phyloP scores from a whole-genome alignment of 1,140 invertebrate species.

The Eulimnadia texana region DNA sequence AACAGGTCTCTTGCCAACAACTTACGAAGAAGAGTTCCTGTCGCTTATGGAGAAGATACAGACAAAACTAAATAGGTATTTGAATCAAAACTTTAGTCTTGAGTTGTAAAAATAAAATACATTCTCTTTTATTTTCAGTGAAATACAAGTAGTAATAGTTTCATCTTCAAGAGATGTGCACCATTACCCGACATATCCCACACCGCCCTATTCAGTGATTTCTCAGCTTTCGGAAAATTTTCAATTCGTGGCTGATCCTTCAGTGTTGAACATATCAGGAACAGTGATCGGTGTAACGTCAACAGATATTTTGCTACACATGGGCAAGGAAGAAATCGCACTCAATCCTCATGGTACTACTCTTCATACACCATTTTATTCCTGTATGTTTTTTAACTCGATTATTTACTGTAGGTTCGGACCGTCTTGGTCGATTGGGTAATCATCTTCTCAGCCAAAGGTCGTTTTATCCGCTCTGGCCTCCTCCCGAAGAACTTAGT shows the following conservation, averaged over 20 bases:
- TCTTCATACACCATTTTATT: too few species aligned
- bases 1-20: constrained; percentile 36
- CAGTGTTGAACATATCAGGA: constrained; percentile 57
- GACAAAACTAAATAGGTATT: constrained; percentile 34
- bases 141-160: constrained; percentile 53
- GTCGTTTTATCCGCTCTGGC: constrained; percentile 66
- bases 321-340: constrained; percentile 59
- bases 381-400: too few species aligned
- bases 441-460: constrained; percentile 60
- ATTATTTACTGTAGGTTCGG: constrained; percentile 24
- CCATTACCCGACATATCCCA: constrained; percentile 63
- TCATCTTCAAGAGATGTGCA: constrained; percentile 60
- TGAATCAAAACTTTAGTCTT: background rate
- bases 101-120: background rate
- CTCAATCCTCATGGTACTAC: constrained; percentile 16
- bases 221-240: constrained; percentile 11
- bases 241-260: constrained; percentile 53
- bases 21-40: constrained; percentile 54
- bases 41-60: constrained; percentile 47
- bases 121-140: constrained; percentile 16
- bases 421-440: constrained; percentile 52
- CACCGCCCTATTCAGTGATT: constrained; percentile 42
- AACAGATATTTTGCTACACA: constrained; percentile 62
- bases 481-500: constrained; percentile 46
- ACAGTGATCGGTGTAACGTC: constrained; percentile 61